Conservation (phyloP, 1,140 invertebrate genomes). For the Pollicipes pollicipes region DNA sequence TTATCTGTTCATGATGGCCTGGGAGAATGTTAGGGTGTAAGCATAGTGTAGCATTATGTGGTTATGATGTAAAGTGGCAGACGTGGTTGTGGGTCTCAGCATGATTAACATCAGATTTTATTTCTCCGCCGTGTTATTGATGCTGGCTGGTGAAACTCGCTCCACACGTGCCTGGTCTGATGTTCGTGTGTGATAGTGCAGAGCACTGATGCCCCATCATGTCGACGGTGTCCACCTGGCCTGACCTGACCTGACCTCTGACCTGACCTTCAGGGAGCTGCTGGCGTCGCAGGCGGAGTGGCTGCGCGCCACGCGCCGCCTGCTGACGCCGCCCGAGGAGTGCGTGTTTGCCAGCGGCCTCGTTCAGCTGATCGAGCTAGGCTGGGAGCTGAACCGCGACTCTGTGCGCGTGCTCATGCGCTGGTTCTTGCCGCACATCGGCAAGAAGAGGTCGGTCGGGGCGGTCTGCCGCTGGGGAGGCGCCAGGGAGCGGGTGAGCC, state of each 20-base stretch:
- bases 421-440: background rate
- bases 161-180: background rate
- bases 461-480: no score
- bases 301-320: background rate
- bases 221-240: no score
- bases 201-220: no score
- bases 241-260: background rate
- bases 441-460: background rate
- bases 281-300: background rate
- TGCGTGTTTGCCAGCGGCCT: background rate
- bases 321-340: background rate
- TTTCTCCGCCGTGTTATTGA: no score
- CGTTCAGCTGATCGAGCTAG: background rate
- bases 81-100: no score
- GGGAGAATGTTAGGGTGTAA: no score
- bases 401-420: background rate
- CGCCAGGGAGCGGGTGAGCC: no score
- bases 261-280: background rate
- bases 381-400: slow-evolving; percentile 4
- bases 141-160: no score
- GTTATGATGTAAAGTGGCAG: no score
- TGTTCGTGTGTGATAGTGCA: background rate
- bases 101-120: no score
- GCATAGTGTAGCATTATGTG: no score
- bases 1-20: no score